Percentiles rank a stretch among this genome's conserved stretches.
Conservation (phyloP, 2,113 vertebrate genomes). For the Mesitornis unicolor region DNA sequence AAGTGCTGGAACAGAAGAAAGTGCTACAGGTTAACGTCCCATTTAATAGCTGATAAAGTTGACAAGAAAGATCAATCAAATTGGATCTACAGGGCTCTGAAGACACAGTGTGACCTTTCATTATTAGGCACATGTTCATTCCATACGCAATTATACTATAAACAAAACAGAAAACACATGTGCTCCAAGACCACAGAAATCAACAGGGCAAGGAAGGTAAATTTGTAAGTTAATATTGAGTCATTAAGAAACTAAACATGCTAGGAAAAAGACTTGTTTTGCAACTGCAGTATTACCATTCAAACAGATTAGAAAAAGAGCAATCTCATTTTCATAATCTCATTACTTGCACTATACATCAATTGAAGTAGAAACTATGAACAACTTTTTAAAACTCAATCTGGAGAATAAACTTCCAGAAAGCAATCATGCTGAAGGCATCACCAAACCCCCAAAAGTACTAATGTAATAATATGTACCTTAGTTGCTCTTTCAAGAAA, state of each 20-base stretch:
- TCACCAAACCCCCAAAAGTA: neutral
- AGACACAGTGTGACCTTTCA: neutral
- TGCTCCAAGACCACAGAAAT: neutral
- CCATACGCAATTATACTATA: neutral
- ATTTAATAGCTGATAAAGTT: neutral
- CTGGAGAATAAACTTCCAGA: neutral
- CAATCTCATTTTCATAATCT: neutral
- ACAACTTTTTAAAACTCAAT: neutral
- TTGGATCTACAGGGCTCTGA: neutral
- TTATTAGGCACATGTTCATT: neutral
- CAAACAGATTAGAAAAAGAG: neutral
- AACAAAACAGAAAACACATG: neutral
- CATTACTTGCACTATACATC: neutral
- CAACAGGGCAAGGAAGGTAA: neutral
- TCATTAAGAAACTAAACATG: neutral
- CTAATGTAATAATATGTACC: accelerated
- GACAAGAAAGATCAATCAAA: neutral
- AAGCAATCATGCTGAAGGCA: neutral
- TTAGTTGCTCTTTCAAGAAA: neutral
- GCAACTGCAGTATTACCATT: neutral
- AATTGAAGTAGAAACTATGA: neutral
- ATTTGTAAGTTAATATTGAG: neutral
- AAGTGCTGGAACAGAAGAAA: neutral
- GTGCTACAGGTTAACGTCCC: neutral
- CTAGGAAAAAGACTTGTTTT: neutral